Evolutionary conservation across 2,113 vertebrate species (phyloP), one percentile per base, ranked within the genome.

Genomic region (Tyrannus savana): DNA sequence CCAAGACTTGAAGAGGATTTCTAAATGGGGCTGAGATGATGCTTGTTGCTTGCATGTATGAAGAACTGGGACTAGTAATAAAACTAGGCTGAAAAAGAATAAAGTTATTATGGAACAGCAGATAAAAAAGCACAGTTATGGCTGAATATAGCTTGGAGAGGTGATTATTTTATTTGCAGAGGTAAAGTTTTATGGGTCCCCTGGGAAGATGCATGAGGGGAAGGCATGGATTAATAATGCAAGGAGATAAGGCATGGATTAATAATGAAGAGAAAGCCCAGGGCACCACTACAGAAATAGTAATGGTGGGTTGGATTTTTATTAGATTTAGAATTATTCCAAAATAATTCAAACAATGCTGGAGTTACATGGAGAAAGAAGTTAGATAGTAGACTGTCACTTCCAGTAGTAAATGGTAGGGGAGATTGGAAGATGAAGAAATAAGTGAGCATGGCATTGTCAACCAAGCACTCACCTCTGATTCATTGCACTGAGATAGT

Each of bases 271-370:
- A 68, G 16, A 21, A 93, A 41, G 3, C 73, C 59, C 50, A 84
- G 28, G 6, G 28, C 23, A 44, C 81, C 25, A 27, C 68, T 93
- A 52, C 64, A 93, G 14, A 91, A 84, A n/a, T 35, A 92, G 11
- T 88, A 94, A 17, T 47, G 46, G 22, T 87, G 69, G 37, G 85
- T 82, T 15, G 59, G 28, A 16, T 96, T 93, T 96, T 95, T 87
- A 8, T 85, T 90, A 37, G 67, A n/a, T 30, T 96, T 71, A n/a
- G 39, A 91, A 56, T 89, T 82, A 52, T 89, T 62, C 10, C 52
- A 84, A 11, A 19, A 53, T 16, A 87, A 37, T 56, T 90, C 47
- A 59, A 52, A 46, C 42, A 63, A 13, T 86, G 15, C 31, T 95
- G 46, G 46, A 94, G 31, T 94, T 93, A 74, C 37, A 33, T 67